A percentile compares a stretch with the other conserved stretches of the same genome.
Evolutionary conservation across 2,888 invertebrate genomes (phyloP).

Genomic region (Pediacus dermestoides): DNA sequence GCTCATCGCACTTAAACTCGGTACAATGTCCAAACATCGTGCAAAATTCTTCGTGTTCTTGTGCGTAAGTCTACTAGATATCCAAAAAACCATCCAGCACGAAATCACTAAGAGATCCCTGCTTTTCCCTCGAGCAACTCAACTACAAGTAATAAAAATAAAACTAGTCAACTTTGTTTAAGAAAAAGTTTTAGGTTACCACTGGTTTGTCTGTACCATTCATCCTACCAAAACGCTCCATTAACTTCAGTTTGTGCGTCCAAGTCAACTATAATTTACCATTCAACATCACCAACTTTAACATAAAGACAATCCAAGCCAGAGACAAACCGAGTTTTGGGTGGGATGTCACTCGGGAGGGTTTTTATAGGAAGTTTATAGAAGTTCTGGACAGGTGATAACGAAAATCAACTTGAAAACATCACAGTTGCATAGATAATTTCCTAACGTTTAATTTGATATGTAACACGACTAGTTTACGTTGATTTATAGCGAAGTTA

Average conservation of each 20-base stretch:
- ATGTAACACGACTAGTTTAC: no score
- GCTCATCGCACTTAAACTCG: no score
- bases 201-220: conserved; percentile 40
- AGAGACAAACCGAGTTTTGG: no score
- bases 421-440: no score
- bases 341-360: conserved; percentile 36
- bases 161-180: conserved; percentile 3
- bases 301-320: conserved; percentile 31
- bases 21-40: no score
- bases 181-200: conserved; percentile 33
- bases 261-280: conserved; percentile 41
- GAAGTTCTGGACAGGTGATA: conserved; percentile 37
- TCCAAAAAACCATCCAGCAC: no score
- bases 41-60: no score
- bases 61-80: no score
- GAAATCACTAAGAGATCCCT: conserved; percentile 2
- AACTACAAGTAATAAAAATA: conserved; percentile 1
- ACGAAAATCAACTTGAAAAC: not conserved
- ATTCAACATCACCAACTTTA: conserved; percentile 33
- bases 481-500: no score
- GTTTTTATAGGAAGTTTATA: conserved; percentile 38
- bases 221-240: conserved; percentile 38
- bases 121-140: not conserved
- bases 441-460: no score
- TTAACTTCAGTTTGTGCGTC: conserved; percentile 37